Base-by-base conservation (phyloP, 2,797 vertebrate species). In the Aselliscus stoliczkanus region DNA sequence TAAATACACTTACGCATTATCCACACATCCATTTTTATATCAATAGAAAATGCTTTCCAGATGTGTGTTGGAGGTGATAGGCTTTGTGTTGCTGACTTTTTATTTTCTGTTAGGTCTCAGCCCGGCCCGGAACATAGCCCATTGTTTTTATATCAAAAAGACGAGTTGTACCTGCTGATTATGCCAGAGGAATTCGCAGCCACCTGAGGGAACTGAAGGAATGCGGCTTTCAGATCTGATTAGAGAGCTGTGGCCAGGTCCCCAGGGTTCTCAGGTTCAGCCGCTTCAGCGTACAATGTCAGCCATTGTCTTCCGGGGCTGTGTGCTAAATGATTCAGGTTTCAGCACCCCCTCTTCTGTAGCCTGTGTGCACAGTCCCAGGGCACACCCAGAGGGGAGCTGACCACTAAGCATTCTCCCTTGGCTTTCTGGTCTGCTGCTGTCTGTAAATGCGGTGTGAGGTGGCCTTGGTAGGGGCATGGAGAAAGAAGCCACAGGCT, bases 181-280 rank as follows among this genome's bases (percentile, higher is more conserved):
- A 98, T 98, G 95, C 94, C 60, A 20, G 90, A 98, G 97, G 98
- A 98, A 98, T 98, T 98, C 50, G 9, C 90, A 85, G 96, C 93
- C 95, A 97, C 97, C 97, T 95, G 97, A 84, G 95, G 83, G 96
- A 97, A 96, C 97, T 94, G 86, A 85, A 98, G 96, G 98, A 98
- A 98, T 98, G 98, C 25, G 67, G 97, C 93, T 97, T 34, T 97
- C 97, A 96, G 98, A 97, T 97, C 97, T 87, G 95, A 98, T 98
- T 98, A 98, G 97, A 96, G 96, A 96, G 97, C 97, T 79, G 94
- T 94, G 95, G 97, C 5, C 0, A 60, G 94, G 95, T 97, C 98
- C 97, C 97, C 97, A 96, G 95, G 96, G 96, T 97, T 98, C 96
- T 98, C 98, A 97, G 96, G 96, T 97, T 98, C 95, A 97, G 83